These are phyloP conservation scores for Parnassius apollo DNA, from an alignment of 2,888 invertebrate species.

Conservation along the genomic window DNA sequence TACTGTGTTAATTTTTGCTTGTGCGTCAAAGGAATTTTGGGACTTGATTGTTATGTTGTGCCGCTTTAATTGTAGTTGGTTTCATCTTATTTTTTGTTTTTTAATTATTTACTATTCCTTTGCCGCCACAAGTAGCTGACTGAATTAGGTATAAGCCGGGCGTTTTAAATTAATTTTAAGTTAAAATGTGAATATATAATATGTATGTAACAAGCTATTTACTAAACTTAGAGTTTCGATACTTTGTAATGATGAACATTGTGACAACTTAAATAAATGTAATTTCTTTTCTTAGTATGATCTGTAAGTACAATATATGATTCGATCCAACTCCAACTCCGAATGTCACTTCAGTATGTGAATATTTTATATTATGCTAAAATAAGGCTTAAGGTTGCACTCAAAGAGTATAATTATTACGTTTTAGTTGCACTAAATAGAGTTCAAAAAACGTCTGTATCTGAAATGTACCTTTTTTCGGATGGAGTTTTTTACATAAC, in stretches of 20 bases:
- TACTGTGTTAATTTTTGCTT: not conserved
- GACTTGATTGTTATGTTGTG: not conserved
- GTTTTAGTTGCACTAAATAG: too few relatives aligned
- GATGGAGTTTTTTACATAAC: too few relatives aligned
- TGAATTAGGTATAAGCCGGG: conserved; percentile 6
- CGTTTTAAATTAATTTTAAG: not conserved
- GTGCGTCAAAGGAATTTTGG: not conserved
- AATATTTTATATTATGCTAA: too few relatives aligned
- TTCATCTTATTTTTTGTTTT: not conserved
- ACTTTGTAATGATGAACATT: not conserved
- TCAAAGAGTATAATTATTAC: too few relatives aligned
- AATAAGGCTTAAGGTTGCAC: too few relatives aligned
- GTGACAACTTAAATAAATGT: not conserved
- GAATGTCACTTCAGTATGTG: too few relatives aligned
- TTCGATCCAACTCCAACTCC: too few relatives aligned
- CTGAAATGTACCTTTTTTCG: too few relatives aligned
- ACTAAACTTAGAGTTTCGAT: too few relatives aligned
- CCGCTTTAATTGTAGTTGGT: not conserved
- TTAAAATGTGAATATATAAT: not conserved
- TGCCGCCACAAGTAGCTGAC: conserved; percentile 3
- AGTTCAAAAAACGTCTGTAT: too few relatives aligned
- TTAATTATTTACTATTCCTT: not conserved
- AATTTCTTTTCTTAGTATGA: too few relatives aligned
- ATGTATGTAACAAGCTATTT: not conserved
- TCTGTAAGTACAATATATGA: too few relatives aligned